Evolutionary conservation across 2,797 vertebrate genomes (phyloP).

Genomic region (Carapus acus): DNA sequence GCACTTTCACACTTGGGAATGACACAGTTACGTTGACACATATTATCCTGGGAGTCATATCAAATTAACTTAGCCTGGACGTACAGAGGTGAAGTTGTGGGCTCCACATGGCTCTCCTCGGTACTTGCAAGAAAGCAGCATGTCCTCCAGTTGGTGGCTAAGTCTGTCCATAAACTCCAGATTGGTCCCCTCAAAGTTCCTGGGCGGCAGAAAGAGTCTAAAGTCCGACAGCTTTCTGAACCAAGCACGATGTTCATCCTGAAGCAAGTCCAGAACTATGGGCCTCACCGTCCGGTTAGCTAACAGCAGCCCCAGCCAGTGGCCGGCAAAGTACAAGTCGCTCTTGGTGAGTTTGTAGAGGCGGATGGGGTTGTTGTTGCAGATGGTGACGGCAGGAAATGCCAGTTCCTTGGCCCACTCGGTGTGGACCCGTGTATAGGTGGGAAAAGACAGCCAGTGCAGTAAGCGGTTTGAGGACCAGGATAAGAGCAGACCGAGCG

Average conservation of each 20-base stretch:
- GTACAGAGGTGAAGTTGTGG: constrained; percentile 97
- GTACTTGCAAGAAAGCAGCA: constrained; percentile 97
- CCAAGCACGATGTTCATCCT: constrained; percentile 85
- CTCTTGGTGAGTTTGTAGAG: constrained; percentile 95
- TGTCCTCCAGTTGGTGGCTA: constrained; percentile 96
- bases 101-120: constrained; percentile 89
- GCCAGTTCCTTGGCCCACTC: constrained; percentile 93
- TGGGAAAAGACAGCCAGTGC: constrained; percentile 93
- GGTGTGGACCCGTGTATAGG: constrained; percentile 87
- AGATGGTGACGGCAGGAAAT: constrained; percentile 95
- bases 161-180: constrained; percentile 94
- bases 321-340: constrained; percentile 92
- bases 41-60: too few relatives aligned
- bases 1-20: too few relatives aligned
- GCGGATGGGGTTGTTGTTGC: constrained; percentile 97
- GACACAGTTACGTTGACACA: too few relatives aligned
- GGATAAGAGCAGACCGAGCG: constrained; percentile 86
- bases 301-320: constrained; percentile 90
- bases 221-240: constrained; percentile 95
- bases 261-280: constrained; percentile 85
- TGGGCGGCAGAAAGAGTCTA: constrained; percentile 90
- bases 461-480: constrained; percentile 95
- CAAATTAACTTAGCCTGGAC: constrained; percentile 55
- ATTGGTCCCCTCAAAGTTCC: constrained; percentile 95
- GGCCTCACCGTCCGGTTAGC: constrained; percentile 90